Conservation (phyloP, 1,140 invertebrate species). For the Megalopta genalis region DNA sequence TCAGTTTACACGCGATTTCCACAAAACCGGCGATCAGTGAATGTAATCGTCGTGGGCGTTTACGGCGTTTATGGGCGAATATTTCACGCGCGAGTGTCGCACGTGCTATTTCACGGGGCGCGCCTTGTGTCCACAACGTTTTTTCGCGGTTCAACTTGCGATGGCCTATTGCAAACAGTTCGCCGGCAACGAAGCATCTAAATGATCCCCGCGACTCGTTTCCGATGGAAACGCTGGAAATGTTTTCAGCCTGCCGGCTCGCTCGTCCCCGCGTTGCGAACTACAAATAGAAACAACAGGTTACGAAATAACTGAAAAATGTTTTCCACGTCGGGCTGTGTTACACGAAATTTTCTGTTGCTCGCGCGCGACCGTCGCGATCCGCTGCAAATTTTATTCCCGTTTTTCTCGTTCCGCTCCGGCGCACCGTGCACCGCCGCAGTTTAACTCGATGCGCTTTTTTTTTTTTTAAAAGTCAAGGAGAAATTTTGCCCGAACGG, state of each 20-base stretch:
- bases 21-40: conserved; percentile 41
- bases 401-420: no score
- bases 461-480: no score
- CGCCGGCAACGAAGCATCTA: conserved; percentile 45
- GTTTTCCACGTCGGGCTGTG: no score
- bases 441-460: no score
- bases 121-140: background rate
- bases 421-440: no score
- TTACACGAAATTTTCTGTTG: conserved; percentile 12
- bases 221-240: conserved; percentile 40
- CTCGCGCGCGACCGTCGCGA: no score
- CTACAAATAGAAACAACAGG: background rate
- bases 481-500: no score
- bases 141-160: conserved; percentile 50
- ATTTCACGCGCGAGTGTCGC: conserved; percentile 24
- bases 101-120: conserved; percentile 41
- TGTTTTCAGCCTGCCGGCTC: conserved; percentile 37
- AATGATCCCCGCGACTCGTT: conserved; percentile 22
- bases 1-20: conserved; percentile 20
- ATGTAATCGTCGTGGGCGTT: conserved; percentile 38
- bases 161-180: conserved; percentile 47
- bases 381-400: no score
- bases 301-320: no score
- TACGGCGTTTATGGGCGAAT: conserved; percentile 13
- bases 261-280: conserved; percentile 2